Evolutionary conservation across 2,888 invertebrate genomes (phyloP).

Genomic region (Lithodes maja): DNA sequence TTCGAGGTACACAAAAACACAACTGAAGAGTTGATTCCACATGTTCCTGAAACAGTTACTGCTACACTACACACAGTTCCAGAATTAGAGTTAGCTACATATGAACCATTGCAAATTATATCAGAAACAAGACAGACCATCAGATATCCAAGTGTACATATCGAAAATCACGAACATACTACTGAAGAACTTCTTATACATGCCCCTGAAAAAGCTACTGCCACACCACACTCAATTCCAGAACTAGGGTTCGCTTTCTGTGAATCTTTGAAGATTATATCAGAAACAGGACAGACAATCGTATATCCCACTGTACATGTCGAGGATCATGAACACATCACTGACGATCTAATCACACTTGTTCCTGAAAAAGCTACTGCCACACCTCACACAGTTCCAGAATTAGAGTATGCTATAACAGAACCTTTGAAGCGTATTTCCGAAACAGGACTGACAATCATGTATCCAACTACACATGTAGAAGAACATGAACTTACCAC

Average conservation of each 20-base stretch:
- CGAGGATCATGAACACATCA: slow-evolving; percentile 4
- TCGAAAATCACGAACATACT: slow-evolving; percentile 1
- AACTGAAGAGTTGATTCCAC: slow-evolving; percentile 3
- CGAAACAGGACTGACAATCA: slow-evolving; percentile 19
- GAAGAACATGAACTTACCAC: background rate
- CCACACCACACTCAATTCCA: background rate
- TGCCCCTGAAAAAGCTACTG: background rate
- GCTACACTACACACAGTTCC: background rate
- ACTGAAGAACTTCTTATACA: slow-evolving; percentile 3
- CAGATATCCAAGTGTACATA: background rate
- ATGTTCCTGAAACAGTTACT: background rate
- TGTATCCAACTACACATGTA: slow-evolving; percentile 21
- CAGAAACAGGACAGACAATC: slow-evolving; percentile 8
- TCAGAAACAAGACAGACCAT: slow-evolving; percentile 4
- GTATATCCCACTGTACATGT: background rate
- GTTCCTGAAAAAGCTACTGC: slow-evolving; percentile 4
- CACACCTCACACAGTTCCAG: background rate
- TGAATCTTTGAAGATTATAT: slow-evolving; percentile 10
- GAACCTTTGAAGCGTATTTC: slow-evolving; percentile 5
- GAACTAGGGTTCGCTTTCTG: slow-evolving; percentile 2
- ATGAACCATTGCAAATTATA: slow-evolving; percentile 2
- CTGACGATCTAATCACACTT: slow-evolving; percentile 12
- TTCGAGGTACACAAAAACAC: background rate
- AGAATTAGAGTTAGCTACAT: background rate
- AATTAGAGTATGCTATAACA: background rate